Evolutionary conservation across 2,888 invertebrate genomes (phyloP).

Genomic region (Drosophila multiciliata): DNA sequence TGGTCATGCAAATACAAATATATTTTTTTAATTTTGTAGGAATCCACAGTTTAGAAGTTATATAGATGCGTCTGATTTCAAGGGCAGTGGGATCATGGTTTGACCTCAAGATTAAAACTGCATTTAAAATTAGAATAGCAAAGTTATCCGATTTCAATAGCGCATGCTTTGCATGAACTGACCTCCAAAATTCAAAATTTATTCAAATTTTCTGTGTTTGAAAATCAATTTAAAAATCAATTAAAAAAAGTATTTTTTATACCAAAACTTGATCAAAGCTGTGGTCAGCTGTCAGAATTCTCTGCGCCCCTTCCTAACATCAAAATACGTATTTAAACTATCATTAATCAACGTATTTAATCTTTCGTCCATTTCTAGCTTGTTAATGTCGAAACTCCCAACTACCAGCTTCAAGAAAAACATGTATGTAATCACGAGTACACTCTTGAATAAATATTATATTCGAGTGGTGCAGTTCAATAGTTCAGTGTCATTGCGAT

Average conservation of each 20-base stretch:
- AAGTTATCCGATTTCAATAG: neutral
- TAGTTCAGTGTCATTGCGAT: constrained; percentile 59
- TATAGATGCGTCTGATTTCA: neutral
- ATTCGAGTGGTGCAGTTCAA: constrained; percentile 43
- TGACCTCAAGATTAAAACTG: neutral
- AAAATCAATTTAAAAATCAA: neutral
- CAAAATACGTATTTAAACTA: neutral
- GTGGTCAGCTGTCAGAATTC: neutral
- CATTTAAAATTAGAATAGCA: neutral
- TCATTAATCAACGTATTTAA: constrained; percentile 2
- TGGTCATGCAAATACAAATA: neutral
- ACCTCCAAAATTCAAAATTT: neutral
- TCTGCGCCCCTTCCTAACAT: neutral
- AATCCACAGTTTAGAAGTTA: neutral
- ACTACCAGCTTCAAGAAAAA: neutral
- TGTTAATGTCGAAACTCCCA: neutral
- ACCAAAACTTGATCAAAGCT: neutral
- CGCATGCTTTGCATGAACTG: neutral
- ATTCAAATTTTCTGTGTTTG: neutral
- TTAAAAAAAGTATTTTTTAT: neutral
- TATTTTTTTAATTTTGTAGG: neutral
- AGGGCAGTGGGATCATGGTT: neutral
- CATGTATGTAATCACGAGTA: neutral
- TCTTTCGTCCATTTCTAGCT: constrained; percentile 8
- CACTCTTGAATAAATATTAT: neutral